A percentile compares a stretch with the other conserved stretches of the same genome.
phyloP scores from a whole-genome alignment of 2,113 vertebrate species.

The Sphaerodactylus townsendi region DNA sequence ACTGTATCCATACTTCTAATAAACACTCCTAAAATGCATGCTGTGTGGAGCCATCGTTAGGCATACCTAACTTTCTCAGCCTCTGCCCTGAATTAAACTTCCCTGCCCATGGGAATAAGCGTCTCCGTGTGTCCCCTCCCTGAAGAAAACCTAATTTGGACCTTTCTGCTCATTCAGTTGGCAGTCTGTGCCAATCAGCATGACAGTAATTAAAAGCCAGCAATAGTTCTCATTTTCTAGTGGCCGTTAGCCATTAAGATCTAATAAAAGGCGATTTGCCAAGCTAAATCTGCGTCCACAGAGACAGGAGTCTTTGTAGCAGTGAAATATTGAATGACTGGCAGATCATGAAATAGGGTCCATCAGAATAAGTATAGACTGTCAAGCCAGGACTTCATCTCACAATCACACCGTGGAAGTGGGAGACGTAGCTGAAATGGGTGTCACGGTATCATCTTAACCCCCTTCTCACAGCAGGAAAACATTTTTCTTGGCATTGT shows the following conservation, averaged over 20 bases:
- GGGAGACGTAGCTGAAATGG: neutral
- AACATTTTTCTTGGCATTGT: neutral
- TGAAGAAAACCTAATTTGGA: conserved; percentile 5
- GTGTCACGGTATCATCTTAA: neutral
- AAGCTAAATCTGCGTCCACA: neutral
- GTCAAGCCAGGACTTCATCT: conserved; percentile 15
- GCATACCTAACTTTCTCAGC: neutral
- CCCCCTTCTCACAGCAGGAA: no score
- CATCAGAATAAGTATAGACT: neutral
- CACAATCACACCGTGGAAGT: neutral
- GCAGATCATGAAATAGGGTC: conserved; percentile 5
- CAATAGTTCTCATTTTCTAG: neutral
- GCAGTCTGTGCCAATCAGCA: neutral
- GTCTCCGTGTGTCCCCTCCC: neutral
- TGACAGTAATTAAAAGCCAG: neutral
- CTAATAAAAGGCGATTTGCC: neutral
- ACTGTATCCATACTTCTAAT: neutral
- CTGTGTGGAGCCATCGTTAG: neutral
- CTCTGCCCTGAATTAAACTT: neutral
- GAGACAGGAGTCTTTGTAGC: neutral
- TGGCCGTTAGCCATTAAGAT: neutral
- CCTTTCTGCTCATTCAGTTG: neutral
- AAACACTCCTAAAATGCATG: neutral
- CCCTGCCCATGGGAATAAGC: neutral
- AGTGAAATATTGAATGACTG: neutral